A percentile compares a stretch with the other conserved stretches of the same genome.
phyloP scores from a whole-genome alignment of 2,888 invertebrate genomes.

The Mantis religiosa region DNA sequence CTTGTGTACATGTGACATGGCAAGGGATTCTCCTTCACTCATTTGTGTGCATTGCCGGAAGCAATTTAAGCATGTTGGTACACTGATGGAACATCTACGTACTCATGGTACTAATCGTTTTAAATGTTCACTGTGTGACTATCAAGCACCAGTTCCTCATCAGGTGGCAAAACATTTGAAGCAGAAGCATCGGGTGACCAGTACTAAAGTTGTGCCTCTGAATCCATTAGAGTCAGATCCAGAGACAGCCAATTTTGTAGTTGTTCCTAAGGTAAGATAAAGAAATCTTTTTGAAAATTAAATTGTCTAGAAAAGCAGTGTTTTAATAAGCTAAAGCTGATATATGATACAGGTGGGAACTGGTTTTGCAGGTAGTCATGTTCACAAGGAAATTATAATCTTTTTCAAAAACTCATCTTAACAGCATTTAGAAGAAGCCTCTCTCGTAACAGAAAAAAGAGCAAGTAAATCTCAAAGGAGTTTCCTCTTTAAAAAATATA shows the following conservation, averaged over 20 bases:
- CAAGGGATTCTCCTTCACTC: slow-evolving; percentile 38
- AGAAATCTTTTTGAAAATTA: slow-evolving; percentile 34
- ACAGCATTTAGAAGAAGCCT: too few species aligned
- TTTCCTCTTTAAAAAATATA: too few species aligned
- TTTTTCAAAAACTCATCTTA: too few species aligned
- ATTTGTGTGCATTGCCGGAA: slow-evolving; percentile 53
- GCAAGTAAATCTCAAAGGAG: too few species aligned
- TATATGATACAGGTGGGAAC: too few species aligned
- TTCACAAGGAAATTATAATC: too few species aligned
- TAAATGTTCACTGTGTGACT: slow-evolving; percentile 56
- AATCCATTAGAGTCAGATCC: slow-evolving; percentile 47
- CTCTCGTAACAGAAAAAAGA: too few species aligned
- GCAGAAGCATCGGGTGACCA: slow-evolving; percentile 45
- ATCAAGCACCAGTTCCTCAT: slow-evolving; percentile 38
- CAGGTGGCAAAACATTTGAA: slow-evolving; percentile 50
- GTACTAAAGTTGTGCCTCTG: slow-evolving; percentile 32
- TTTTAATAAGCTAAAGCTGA: too few species aligned
- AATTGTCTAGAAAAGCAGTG: too few species aligned
- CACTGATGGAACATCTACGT: slow-evolving; percentile 51
- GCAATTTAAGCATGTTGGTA: slow-evolving; percentile 41
- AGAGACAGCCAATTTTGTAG: slow-evolving; percentile 49
- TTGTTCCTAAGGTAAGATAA: slow-evolving; percentile 40
- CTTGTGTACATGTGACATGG: slow-evolving; percentile 39
- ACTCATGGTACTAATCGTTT: slow-evolving; percentile 56
- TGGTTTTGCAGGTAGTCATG: too few species aligned